phyloP scores from a whole-genome alignment of 2,888 invertebrate species.

The Dastarcus helophoroides region DNA sequence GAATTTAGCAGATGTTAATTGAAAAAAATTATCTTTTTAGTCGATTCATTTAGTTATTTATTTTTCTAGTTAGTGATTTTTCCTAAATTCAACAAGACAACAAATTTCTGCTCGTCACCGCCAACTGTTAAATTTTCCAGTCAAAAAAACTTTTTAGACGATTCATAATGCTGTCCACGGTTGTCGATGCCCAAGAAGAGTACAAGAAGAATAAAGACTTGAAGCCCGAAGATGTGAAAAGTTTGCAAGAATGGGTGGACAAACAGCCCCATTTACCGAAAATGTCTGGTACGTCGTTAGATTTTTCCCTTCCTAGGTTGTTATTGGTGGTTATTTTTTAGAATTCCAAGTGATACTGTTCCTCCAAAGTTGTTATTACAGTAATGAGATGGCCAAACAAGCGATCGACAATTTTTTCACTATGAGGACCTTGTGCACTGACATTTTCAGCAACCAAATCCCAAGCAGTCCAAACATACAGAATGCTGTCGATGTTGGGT shows the following conservation, averaged over 20 bases:
- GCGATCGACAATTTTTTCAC: constrained; percentile 60
- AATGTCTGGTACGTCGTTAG: constrained; percentile 40
- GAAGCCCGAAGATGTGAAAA: constrained; percentile 48
- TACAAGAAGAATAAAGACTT: constrained; percentile 50
- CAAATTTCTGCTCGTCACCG: too few species aligned
- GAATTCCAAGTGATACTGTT: constrained; percentile 45
- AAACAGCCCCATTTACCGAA: constrained; percentile 58
- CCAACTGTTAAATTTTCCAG: too few species aligned
- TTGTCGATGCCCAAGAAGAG: too few species aligned
- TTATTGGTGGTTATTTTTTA: too few species aligned
- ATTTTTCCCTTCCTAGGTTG: too few species aligned
- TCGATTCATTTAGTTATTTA: too few species aligned
- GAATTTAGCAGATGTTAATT: too few species aligned
- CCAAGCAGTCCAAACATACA: constrained; percentile 16
- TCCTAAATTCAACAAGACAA: too few species aligned
- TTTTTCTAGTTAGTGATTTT: too few species aligned
- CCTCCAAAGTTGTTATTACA: constrained; percentile 56
- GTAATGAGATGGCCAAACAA: constrained; percentile 55
- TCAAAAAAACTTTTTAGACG: too few species aligned
- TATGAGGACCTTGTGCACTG: constrained; percentile 51
- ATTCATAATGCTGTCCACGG: too few species aligned
- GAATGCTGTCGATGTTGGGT: constrained; percentile 6
- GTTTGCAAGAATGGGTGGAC: constrained; percentile 49
- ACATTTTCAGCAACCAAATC: constrained; percentile 50
- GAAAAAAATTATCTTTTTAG: too few species aligned